These are phyloP conservation scores for Melipona beecheii DNA, from an alignment of 2,888 invertebrate genomes.

Conservation along the genomic window DNA sequence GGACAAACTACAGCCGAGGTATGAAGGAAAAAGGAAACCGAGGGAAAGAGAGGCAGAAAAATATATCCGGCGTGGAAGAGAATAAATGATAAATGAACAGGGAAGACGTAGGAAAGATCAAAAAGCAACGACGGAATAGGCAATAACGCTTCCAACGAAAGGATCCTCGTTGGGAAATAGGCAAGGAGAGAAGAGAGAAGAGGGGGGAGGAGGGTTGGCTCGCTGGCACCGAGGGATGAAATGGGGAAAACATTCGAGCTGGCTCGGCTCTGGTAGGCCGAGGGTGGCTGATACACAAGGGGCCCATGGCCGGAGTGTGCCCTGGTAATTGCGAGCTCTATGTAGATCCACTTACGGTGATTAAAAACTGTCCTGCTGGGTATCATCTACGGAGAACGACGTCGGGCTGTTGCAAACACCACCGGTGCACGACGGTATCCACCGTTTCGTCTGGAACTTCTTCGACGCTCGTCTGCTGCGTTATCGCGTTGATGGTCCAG, in stretches of 20 bases:
- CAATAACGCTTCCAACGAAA: slow-evolving; percentile 38
- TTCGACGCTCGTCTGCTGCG: slow-evolving; percentile 4
- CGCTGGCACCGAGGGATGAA: slow-evolving; percentile 64
- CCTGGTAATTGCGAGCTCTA: slow-evolving; percentile 83
- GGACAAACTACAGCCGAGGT: neutral
- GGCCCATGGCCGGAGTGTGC: slow-evolving; percentile 79
- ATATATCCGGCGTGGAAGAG: neutral
- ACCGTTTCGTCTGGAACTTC: slow-evolving; percentile 24
- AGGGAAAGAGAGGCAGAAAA: neutral
- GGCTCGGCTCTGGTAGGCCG: slow-evolving; percentile 57
- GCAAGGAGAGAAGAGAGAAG: slow-evolving; percentile 24
- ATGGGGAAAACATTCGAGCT: slow-evolving; percentile 73
- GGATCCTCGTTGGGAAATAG: slow-evolving; percentile 15
- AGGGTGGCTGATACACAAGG: slow-evolving; percentile 80
- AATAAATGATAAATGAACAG: slow-evolving; percentile 23
- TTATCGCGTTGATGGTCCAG: neutral
- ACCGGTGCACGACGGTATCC: slow-evolving; percentile 16
- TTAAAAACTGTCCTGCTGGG: slow-evolving; percentile 84
- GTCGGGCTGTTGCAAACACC: slow-evolving; percentile 38
- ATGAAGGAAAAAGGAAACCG: neutral
- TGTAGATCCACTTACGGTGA: slow-evolving; percentile 85
- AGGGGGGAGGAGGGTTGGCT: slow-evolving; percentile 20
- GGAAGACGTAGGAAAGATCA: slow-evolving; percentile 37
- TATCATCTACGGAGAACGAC: slow-evolving; percentile 74
- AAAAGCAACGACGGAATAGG: slow-evolving; percentile 30